Evolutionary conservation across 2,113 vertebrate species (phyloP).

Genomic region (Amazona guildingii): DNA sequence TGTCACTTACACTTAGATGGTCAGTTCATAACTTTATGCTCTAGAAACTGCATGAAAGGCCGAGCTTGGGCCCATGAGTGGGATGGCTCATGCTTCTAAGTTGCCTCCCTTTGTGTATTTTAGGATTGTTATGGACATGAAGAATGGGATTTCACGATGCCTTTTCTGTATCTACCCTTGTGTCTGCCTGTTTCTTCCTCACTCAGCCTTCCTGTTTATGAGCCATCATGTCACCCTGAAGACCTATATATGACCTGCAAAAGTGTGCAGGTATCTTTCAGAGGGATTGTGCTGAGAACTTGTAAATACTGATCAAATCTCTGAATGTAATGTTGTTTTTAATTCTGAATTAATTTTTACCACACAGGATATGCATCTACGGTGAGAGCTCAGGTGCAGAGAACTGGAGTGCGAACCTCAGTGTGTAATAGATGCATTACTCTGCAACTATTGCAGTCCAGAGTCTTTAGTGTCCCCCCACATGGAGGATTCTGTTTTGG

Average conservation of each 20-base stretch:
- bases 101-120: not conserved
- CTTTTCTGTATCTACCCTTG: not conserved
- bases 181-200: not conserved
- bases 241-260: not conserved
- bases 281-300: not conserved
- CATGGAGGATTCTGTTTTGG: accelerated
- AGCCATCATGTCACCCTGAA: too few relatives aligned
- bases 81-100: accelerated
- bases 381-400: not conserved
- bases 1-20: accelerated
- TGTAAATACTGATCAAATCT: not conserved
- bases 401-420: not conserved
- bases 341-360: not conserved
- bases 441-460: not conserved
- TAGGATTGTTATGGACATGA: too few relatives aligned
- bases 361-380: accelerated
- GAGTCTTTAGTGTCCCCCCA: not conserved
- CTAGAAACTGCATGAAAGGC: not conserved
- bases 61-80: accelerated
- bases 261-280: not conserved
- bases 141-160: not conserved
- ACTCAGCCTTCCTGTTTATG: not conserved
- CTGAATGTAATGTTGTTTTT: not conserved
- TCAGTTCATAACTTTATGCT: accelerated
- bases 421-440: accelerated